Conservation (phyloP, 2,113 vertebrate genomes). For the Promerops cafer region DNA sequence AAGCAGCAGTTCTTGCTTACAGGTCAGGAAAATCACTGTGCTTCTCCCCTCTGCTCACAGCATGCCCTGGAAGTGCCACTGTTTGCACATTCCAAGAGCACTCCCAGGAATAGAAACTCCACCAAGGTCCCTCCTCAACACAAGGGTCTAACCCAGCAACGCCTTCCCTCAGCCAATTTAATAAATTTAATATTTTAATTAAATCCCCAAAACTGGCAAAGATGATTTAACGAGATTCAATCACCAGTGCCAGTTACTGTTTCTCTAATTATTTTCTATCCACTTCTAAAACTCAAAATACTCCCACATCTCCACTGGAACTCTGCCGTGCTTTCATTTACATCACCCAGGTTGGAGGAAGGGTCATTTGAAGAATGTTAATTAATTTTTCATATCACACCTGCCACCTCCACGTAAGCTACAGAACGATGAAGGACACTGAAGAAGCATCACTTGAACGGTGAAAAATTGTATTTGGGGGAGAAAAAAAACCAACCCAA, state of each 20-base stretch:
- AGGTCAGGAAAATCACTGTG: fast-evolving
- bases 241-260: not conserved
- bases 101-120: not conserved
- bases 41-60: not conserved
- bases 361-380: not conserved
- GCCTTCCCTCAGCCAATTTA: not conserved
- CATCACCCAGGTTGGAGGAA: not conserved
- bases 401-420: not conserved
- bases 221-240: not conserved
- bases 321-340: not conserved
- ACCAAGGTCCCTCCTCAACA: not conserved
- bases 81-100: not conserved
- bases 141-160: fast-evolving
- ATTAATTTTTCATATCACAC: not conserved
- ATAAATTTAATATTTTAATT: not conserved
- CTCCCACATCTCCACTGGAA: not conserved
- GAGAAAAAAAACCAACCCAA: not conserved
- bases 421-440: fast-evolving
- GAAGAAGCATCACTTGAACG: fast-evolving
- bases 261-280: not conserved
- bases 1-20: not conserved
- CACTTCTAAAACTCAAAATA: not conserved
- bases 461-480: not conserved
- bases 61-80: fast-evolving
- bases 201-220: not conserved